Evolutionary conservation across 1,140 invertebrate genomes (phyloP).

Genomic region (Wiebesia pumilae): DNA sequence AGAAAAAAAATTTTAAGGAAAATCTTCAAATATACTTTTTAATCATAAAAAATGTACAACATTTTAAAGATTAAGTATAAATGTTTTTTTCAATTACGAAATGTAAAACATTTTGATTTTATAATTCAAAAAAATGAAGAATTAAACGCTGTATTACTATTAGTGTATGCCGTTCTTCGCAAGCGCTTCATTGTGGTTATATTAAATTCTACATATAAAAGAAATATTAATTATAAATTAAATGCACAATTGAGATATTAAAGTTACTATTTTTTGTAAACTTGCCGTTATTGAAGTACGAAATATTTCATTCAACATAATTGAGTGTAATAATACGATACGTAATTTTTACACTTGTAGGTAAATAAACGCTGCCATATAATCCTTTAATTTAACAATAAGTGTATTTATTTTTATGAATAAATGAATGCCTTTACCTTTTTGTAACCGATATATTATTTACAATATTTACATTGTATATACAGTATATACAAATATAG

Average conservation of each 20-base stretch:
- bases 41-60: background rate
- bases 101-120: constrained; percentile 8
- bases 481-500: too few species aligned
- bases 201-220: background rate
- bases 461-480: too few species aligned
- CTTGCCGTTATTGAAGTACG: background rate
- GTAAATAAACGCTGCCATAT: too few species aligned
- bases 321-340: too few species aligned
- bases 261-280: background rate
- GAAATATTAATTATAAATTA: constrained; percentile 11
- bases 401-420: too few species aligned
- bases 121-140: background rate
- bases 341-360: too few species aligned
- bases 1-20: background rate
- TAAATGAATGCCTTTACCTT: too few species aligned
- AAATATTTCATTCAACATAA: constrained; percentile 15
- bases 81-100: background rate
- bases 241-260: background rate
- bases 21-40: background rate
- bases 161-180: background rate
- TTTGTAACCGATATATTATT: too few species aligned
- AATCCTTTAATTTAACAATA: too few species aligned
- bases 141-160: background rate
- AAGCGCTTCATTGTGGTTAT: background rate
- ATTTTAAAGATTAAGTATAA: background rate